Base-by-base conservation (phyloP, 2,113 vertebrate species). In the Mobula hypostoma region DNA sequence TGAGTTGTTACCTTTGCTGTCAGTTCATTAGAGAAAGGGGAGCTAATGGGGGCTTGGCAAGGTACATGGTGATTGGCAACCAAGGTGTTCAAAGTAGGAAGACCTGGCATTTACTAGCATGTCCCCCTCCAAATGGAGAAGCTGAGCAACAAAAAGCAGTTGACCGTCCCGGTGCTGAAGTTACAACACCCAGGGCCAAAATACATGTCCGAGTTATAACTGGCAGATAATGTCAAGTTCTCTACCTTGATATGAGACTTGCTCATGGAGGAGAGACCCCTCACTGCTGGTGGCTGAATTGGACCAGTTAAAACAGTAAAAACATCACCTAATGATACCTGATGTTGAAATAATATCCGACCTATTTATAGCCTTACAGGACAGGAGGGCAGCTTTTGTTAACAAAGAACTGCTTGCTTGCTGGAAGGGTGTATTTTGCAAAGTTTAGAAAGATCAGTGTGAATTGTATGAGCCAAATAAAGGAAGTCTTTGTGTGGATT, bases 391-490 rank as follows among this genome's bases (percentile, higher is more conserved):
- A 63, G 6, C 61, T 66, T 66, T 32, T 88, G 61, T 66, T 66
- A 66, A 32, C 61, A 32, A 88, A 88, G 85, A 88, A 66, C 61
- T n/a, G n/a, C 63, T 88, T 66, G 85, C 85, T 88, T 61, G 63
- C 14, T 66, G 63, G 27, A 66, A 88, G 85, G 85, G 61, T 19
- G 85, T 66, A 66, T 88, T 66, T 88, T 88, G 85, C 61, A 66
- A 88, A 7, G 61, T 88, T 88, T 88, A 32, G n/a, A 66, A 88
- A 19, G 5, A 32, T 66, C 58, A 32, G 61, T 14, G 12, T 17
- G 61, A 66, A 88, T 88, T 88, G 58, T 19, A 66, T 66, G 58
- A 88, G 63, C 63, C 85, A 88, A 88, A 19, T 27, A 88, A 88
- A 32, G 85, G 85, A 66, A 66, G 15, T 7, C 61, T 88, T 32